These are phyloP conservation scores for Apoderus coryli DNA, from an alignment of 2,888 invertebrate genomes.

Conservation along the genomic window DNA sequence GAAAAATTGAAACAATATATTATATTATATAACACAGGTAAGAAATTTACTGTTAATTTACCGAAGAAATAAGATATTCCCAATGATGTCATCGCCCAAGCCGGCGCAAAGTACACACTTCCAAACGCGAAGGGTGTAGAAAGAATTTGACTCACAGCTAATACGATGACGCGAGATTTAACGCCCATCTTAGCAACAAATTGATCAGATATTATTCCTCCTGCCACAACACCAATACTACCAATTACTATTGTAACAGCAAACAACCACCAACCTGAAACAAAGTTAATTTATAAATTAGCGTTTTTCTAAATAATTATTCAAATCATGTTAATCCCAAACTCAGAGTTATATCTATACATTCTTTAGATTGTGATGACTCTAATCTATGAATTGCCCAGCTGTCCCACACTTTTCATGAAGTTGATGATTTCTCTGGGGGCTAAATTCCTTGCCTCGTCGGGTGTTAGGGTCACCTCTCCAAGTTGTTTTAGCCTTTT, in stretches of 20 bases:
- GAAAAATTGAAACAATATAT: conserved; percentile 21
- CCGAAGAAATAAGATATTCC: conserved; percentile 82
- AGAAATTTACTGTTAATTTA: conserved; percentile 37
- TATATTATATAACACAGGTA: neutral
- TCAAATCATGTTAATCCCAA: no score
- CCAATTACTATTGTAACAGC: conserved; percentile 78
- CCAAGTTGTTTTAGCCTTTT: no score
- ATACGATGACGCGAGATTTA: conserved; percentile 60
- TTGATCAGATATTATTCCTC: conserved; percentile 69
- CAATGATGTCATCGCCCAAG: conserved; percentile 76
- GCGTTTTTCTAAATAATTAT: no score
- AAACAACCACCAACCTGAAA: conserved; percentile 61
- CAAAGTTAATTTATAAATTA: no score
- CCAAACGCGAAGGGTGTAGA: conserved; percentile 77
- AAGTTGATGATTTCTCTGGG: no score
- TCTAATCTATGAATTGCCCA: no score
- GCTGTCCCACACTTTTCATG: no score
- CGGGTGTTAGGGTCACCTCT: no score
- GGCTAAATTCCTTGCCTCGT: no score
- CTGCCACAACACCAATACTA: conserved; percentile 49
- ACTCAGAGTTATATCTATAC: no score
- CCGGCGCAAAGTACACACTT: conserved; percentile 65
- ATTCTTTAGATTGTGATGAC: no score
- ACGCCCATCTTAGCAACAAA: conserved; percentile 80
- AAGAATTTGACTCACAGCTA: conserved; percentile 70